These are phyloP conservation scores for Stenolophus ochropezus DNA, from an alignment of 2,888 invertebrate genomes.

Conservation along the genomic window DNA sequence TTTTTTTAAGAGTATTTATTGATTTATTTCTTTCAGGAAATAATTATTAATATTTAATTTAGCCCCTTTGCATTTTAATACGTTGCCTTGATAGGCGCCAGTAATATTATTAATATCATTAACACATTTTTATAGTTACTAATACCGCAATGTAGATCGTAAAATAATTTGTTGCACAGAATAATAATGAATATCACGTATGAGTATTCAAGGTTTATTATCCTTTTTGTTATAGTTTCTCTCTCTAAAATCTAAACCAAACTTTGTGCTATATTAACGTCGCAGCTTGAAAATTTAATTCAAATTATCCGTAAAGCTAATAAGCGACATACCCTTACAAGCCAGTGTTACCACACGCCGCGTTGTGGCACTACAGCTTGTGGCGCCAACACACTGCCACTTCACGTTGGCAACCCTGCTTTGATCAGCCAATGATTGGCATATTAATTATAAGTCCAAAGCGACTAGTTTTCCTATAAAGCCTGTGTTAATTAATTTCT, in stretches of 20 bases:
- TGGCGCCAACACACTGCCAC: constrained; percentile 2
- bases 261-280: background rate
- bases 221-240: background rate
- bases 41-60: too few species aligned
- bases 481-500: constrained; percentile 19
- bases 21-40: too few species aligned
- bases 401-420: constrained; percentile 23
- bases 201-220: background rate
- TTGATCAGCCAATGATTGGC: constrained; percentile 38
- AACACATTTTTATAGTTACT: background rate
- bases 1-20: too few species aligned
- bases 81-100: background rate
- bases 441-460: constrained; percentile 38
- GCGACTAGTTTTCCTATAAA: constrained; percentile 29
- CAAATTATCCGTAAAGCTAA: constrained; percentile 33
- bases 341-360: constrained; percentile 22
- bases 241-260: background rate
- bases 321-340: constrained; percentile 3
- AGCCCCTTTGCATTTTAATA: background rate
- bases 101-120: background rate
- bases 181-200: background rate
- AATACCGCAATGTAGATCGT: background rate
- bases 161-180: too few species aligned
- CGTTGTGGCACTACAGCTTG: background rate
- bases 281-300: constrained; percentile 14